phyloP scores from a whole-genome alignment of 1,140 invertebrate genomes.

The Phortica variegata region DNA sequence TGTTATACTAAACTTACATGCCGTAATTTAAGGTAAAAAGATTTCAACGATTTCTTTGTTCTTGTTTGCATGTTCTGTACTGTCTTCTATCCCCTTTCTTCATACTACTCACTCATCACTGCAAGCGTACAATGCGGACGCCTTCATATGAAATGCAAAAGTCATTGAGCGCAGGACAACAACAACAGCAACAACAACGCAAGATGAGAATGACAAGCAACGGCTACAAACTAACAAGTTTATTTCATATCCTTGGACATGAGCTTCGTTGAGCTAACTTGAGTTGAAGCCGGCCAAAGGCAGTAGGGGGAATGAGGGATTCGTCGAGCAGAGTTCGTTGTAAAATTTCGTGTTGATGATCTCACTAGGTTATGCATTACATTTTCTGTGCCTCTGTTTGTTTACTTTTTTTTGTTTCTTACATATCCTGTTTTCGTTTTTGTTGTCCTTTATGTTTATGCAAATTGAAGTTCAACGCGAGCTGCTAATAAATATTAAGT shows the following conservation, averaged over 20 bases:
- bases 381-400: slow-evolving; percentile 20
- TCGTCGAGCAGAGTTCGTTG: slow-evolving; percentile 33
- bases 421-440: slow-evolving; percentile 20
- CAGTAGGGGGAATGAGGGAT: too few relatives aligned
- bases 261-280: too few relatives aligned
- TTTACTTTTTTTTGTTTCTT: slow-evolving; percentile 30
- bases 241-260: slow-evolving; percentile 52
- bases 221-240: slow-evolving; percentile 45
- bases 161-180: slow-evolving; percentile 49
- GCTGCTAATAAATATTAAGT: slow-evolving; percentile 48
- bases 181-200: slow-evolving; percentile 8
- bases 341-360: slow-evolving; percentile 57
- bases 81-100: too few relatives aligned
- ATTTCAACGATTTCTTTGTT: too few relatives aligned
- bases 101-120: too few relatives aligned
- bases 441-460: slow-evolving; percentile 50
- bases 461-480: slow-evolving; percentile 44
- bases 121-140: too few relatives aligned
- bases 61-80: too few relatives aligned
- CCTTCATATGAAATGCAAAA: slow-evolving; percentile 52
- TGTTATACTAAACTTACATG: too few relatives aligned
- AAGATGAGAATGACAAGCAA: not conserved
- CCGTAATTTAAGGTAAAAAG: too few relatives aligned
- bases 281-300: too few relatives aligned
- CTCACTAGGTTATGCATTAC: slow-evolving; percentile 56